Conservation (phyloP, 2,888 invertebrate genomes). For the Cenopis cana region DNA sequence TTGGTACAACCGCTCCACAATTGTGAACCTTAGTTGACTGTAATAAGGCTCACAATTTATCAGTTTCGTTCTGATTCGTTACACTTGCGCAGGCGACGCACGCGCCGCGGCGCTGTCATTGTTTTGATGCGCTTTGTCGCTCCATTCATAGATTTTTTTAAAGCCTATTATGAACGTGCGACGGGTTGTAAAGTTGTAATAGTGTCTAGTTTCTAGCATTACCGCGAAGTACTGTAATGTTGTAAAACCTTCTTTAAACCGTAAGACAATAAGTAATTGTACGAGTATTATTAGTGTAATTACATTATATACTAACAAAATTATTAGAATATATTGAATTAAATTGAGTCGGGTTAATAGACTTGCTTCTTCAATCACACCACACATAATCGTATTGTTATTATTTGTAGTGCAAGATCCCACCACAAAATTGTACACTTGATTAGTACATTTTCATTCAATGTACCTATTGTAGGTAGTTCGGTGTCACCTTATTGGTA, state of each 20-base stretch:
- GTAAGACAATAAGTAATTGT: background rate
- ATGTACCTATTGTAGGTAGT: too few relatives aligned
- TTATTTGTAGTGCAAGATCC: background rate
- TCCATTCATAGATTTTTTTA: slow-evolving; percentile 52
- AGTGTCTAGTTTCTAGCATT: slow-evolving; percentile 24
- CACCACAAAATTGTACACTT: background rate
- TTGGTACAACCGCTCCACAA: slow-evolving; percentile 42
- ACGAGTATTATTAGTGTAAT: background rate
- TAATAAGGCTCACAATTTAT: background rate
- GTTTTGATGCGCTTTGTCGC: slow-evolving; percentile 73
- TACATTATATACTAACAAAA: too few relatives aligned
- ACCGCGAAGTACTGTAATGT: background rate
- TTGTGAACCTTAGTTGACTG: background rate
- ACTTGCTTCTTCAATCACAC: background rate
- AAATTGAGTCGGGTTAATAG: background rate
- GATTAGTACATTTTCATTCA: background rate
- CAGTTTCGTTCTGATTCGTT: slow-evolving; percentile 45
- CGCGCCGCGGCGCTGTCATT: slow-evolving; percentile 73
- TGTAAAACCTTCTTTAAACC: background rate
- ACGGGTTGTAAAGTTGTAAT: slow-evolving; percentile 23
- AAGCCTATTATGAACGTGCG: slow-evolving; percentile 36
- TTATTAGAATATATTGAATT: background rate
- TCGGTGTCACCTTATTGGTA: too few relatives aligned
- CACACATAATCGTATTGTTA: background rate
- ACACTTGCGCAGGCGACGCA: slow-evolving; percentile 71